Evolutionary conservation across 2,888 invertebrate species (phyloP), one percentile per base, ranked within the genome.

Genomic region (Temnothorax rugatulus): DNA sequence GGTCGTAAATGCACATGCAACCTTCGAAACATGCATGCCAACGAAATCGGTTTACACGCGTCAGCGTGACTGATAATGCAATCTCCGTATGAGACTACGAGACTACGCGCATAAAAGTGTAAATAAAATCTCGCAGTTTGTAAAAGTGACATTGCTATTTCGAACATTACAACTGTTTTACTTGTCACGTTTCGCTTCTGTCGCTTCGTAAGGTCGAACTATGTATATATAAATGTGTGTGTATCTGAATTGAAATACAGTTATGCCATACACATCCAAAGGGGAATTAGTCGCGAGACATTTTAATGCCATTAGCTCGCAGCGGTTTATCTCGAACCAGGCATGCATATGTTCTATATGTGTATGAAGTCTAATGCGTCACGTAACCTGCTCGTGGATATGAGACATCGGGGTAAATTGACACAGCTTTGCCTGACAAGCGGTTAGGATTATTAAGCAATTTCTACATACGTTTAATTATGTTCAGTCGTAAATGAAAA

Each of bases 321-420:
- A 83, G 79, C 68, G 76, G 73, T 89, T 89, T 84, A 86, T 87
- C 86, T 87, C 64, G 59, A 71, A 59, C 66, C 59, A 71, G 21
- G 61, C 75, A 54, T 69, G 76, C 82, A 41, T 74, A 76, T 71
- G 57, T 38, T 59, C 63, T 66, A 76, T 71, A 52, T 68, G 69
- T 71, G 82, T 66, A 68, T 84, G 59, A 61, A 57, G 71, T 79
- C 64, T 68, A 63, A 52, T 38, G 41, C 54, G 69, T 85, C 84
- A 61, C 79, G 59, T 75, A 66, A 52, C 41, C 52, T 76, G 29
- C 73, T 34, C 59, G 52, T 57, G 84, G 69, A 69, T 76, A 82
- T 44, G 82, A 88, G 84, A 86, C 88, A 87, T 87, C 85, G 83
- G 85, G 86, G 86, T 87, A 85, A 90, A 90, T 90, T 87, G 89